Evolutionary conservation across 1,140 invertebrate genomes (phyloP).

Genomic region (Orussus abietinus): DNA sequence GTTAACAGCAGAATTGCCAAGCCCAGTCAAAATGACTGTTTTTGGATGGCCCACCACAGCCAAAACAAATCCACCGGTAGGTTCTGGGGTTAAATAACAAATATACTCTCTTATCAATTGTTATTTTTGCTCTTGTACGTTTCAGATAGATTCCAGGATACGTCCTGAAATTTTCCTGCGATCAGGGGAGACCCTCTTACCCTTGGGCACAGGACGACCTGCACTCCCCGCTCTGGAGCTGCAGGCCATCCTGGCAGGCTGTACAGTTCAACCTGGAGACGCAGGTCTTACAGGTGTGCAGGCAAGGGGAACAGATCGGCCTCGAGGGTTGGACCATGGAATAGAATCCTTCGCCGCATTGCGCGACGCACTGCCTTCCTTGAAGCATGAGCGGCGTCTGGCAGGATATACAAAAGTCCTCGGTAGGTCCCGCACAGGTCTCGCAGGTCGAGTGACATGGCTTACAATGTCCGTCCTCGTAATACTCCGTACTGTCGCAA

Average conservation of each 20-base stretch:
- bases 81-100: no score
- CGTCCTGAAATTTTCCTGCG: no score
- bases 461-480: constrained; percentile 64
- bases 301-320: constrained; percentile 68
- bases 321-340: constrained; percentile 54
- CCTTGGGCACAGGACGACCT: constrained; percentile 67
- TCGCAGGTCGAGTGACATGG: constrained; percentile 68
- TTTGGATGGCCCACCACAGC: no score
- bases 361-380: constrained; percentile 63
- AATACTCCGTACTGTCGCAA: constrained; percentile 67
- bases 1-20: no score
- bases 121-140: no score
- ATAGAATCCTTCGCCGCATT: constrained; percentile 70
- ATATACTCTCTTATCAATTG: no score
- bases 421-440: constrained; percentile 66
- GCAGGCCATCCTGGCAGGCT: constrained; percentile 65
- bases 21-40: no score
- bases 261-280: constrained; percentile 74
- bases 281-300: constrained; percentile 74
- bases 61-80: no score
- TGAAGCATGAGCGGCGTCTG: constrained; percentile 63
- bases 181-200: no score
- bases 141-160: no score
- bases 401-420: constrained; percentile 67
- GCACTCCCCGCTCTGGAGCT: constrained; percentile 76